Base-by-base conservation (phyloP, 2,888 invertebrate genomes). In the Beris chalybata region DNA sequence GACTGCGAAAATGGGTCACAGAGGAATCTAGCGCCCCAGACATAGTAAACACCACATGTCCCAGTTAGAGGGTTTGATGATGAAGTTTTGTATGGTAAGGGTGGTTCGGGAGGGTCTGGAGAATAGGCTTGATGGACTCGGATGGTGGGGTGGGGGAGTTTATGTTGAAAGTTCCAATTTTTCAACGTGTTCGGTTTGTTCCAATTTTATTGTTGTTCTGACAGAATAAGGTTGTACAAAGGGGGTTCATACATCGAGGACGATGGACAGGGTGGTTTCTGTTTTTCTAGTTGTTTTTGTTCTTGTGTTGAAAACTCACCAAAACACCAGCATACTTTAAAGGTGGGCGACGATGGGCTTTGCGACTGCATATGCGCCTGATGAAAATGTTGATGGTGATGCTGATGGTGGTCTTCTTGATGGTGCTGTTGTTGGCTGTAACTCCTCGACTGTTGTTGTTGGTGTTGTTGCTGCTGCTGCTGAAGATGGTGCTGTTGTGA, bases 291-390 rank as follows among this genome's bases (percentile, higher is more conserved):
- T 57, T 57, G 15, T 38, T 50, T 52, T 52, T 65, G 11, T 57
- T 50, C 31, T 45, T 5, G 31, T 22, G 13, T 30, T 68, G 38
- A 67, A 68, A 76, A 80, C 80, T 80, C 79, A 80, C 80, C 80
- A 77, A 79, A 78, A 76, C 79, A 81, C 79, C 79, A 80, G 76
- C 80, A 79, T 74, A 54, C 52, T 67, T 50, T 59, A 52, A 55
- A 64, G 48, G 61, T 66, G 32, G 65, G 43, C 47, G 59, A 47
- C 47, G 64, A 57, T 47, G 67, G 52, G 67, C 38, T 38, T 38
- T 38, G 38, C 9, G 64, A 64, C 31, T 64, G 64, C 64, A 55
- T 65, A 55, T 56, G 57, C 43, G 63, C 52, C 58, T 64, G 53
- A 57, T 47, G 57, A 15, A 64, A 47, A 15, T 64, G 64, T 15